A percentile compares a stretch with the other conserved stretches of the same genome.
Conservation (phyloP, 2,797 vertebrate species). For the Nyctalus aviator region DNA sequence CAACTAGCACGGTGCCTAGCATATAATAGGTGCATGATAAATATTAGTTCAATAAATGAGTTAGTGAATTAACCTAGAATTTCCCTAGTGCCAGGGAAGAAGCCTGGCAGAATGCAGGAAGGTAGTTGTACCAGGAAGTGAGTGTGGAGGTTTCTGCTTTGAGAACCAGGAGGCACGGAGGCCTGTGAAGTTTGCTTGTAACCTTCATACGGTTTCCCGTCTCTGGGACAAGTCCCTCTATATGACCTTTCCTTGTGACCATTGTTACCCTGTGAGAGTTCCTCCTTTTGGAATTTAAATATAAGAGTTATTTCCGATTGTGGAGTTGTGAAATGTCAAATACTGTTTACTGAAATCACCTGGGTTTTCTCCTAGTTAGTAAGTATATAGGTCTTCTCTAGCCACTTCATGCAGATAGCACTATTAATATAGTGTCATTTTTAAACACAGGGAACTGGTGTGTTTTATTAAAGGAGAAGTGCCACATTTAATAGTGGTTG, state of each 20-base stretch:
- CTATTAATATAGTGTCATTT: not conserved
- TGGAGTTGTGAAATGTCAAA: slow-evolving; percentile 17
- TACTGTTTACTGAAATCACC: slow-evolving; percentile 26
- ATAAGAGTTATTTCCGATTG: slow-evolving; percentile 3
- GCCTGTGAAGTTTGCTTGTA: not conserved
- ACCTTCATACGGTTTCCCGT: not conserved
- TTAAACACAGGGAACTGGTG: not conserved
- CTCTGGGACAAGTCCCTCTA: not conserved
- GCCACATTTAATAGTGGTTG: not conserved
- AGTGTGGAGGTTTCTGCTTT: not conserved
- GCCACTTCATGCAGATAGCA: not conserved
- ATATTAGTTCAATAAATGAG: slow-evolving; percentile 6
- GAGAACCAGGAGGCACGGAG: not conserved
- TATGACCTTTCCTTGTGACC: not conserved
- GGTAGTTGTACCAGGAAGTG: not conserved
- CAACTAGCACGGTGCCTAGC: not conserved
- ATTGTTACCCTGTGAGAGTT: not conserved
- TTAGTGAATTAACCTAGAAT: not conserved
- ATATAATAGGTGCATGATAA: not conserved
- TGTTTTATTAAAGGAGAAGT: slow-evolving; percentile 23
- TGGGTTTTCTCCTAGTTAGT: slow-evolving; percentile 23
- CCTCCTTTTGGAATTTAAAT: slow-evolving; percentile 33
- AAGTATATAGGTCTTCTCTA: not conserved
- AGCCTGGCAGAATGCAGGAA: not conserved
- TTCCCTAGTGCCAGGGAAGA: not conserved